Evolutionary conservation across 2,797 vertebrate genomes (phyloP), one percentile per base, ranked within the genome.

Genomic region (Myripristis murdjan): DNA sequence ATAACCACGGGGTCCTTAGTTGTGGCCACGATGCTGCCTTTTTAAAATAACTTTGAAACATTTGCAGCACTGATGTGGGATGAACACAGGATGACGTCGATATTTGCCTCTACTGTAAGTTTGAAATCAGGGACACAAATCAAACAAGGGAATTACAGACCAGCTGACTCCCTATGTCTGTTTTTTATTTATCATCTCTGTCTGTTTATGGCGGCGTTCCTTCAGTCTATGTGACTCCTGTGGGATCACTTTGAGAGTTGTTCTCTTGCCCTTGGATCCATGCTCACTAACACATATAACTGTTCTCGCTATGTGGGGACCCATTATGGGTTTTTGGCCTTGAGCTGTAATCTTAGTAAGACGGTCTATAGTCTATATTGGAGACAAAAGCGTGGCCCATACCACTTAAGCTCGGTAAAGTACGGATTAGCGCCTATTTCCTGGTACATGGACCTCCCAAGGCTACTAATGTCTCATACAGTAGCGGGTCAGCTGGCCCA

Each of bases 361-460:
- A 63, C 59, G 35, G 49, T 39, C 64, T 66, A 37, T 22, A 66
- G 22, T 8, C 7, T 46, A 51, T 57, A 49, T 3, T 64, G 71
- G 68, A 84, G 84, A 88, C 72, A 61, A 70, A 58, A 43, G 41
- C n/a, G n/a, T n/a, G 24, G 3, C 0, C 41, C 44, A 28, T 52
- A 44, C 60, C 73, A 66, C 75, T 65, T 22, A 1, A 39, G 72
- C 73, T 74, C 46, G 69, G 66, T 35, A 69, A 73, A 78, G 71
- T 63, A 60, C 23, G 28, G 84, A 91, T 90, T 89, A 90, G 58
- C 72, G 63, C 72, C 55, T 56, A 63, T 83, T 89, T 91, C 79
- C 90, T 82, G 75, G 78, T 83, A 85, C 67, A 69, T 24, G 37
- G 43, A 79, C 72, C 74, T 73, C 73, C 41, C 60, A 14, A 16